Evolutionary conservation across 2,797 vertebrate genomes (phyloP).

Genomic region (Arctocebus calabarensis): DNA sequence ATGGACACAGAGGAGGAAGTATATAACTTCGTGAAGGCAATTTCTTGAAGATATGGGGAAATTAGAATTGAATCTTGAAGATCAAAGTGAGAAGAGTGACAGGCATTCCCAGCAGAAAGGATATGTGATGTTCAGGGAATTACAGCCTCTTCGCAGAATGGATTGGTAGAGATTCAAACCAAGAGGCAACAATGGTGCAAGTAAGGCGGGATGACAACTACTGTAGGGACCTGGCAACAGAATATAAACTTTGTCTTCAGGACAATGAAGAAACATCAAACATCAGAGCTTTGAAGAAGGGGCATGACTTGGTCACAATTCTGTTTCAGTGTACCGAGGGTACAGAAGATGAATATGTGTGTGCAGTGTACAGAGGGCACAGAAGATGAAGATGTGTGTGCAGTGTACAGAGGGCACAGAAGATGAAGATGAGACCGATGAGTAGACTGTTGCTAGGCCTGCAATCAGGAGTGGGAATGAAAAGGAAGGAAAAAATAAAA

Average conservation of each 20-base stretch:
- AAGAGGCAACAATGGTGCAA: neutral
- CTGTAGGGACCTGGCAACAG: neutral
- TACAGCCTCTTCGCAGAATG: neutral
- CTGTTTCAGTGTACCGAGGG: neutral
- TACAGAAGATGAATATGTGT: neutral
- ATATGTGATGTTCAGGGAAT: neutral
- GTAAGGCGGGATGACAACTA: neutral
- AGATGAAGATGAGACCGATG: neutral
- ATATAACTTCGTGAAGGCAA: neutral
- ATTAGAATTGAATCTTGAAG: neutral
- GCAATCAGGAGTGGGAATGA: neutral
- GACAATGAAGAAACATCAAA: neutral
- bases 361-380: neutral
- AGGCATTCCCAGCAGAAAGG: neutral
- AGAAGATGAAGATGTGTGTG: neutral
- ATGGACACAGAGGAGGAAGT: neutral
- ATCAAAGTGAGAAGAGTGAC: neutral
- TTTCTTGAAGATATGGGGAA: neutral
- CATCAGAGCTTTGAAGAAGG: neutral
- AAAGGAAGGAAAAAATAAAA: neutral
- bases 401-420: neutral
- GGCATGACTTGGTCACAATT: neutral
- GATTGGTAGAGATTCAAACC: neutral
- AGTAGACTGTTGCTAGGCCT: neutral
- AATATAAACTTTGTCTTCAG: neutral